These are phyloP conservation scores for Crocallis elinguaria DNA, from an alignment of 2,888 invertebrate genomes.

Conservation along the genomic window DNA sequence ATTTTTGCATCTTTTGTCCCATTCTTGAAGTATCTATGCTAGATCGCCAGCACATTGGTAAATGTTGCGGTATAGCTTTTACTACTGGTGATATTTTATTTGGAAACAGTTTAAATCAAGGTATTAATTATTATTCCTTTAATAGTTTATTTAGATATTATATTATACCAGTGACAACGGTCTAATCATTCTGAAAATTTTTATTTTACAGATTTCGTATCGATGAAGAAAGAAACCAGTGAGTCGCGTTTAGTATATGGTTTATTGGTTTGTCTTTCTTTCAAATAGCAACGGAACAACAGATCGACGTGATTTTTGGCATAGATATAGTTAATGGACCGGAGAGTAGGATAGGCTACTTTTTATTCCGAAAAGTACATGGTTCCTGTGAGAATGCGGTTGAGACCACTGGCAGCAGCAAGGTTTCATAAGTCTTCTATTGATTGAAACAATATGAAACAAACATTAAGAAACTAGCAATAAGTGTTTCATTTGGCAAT, in stretches of 20 bases:
- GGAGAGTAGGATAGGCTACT: no score
- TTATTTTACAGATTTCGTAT: conserved; percentile 59
- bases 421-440: no score
- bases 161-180: neutral
- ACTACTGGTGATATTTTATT: conserved; percentile 86
- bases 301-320: no score
- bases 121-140: conserved; percentile 34
- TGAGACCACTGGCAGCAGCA: neutral
- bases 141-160: neutral
- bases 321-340: no score
- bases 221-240: conserved; percentile 58
- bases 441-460: no score
- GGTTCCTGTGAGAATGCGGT: no score
- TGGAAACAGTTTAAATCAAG: conserved; percentile 61
- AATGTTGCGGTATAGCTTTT: conserved; percentile 86
- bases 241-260: conserved; percentile 40
- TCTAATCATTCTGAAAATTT: neutral
- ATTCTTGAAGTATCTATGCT: conserved; percentile 89
- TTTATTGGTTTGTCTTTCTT: no score
- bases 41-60: conserved; percentile 81
- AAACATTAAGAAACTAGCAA: no score
- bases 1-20: conserved; percentile 86
- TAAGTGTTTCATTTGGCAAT: no score
- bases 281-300: no score
- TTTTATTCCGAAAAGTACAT: no score